Base-by-base conservation (phyloP, 1,140 invertebrate species). In the Neuroterus valhalla region DNA sequence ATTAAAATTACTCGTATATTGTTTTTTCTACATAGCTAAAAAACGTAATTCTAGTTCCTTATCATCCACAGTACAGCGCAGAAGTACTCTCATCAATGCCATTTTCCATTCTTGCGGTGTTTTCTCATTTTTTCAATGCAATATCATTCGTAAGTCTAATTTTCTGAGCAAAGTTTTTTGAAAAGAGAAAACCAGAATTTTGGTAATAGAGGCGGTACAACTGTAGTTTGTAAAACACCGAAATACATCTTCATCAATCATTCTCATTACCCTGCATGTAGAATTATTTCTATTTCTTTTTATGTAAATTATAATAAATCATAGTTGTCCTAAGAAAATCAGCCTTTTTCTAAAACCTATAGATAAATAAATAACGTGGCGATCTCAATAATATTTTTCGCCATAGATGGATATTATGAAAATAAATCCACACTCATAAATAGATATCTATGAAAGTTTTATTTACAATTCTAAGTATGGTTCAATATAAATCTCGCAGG, bases 1-100 rank as follows among this genome's bases (percentile, higher is more conserved):
- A 87, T 85, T 87, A 80, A 66, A 62, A n/a, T 55, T 31, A 15
- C 50, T 48, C 17, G 17, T 48, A 48, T 6, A 17, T 19, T 48
- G 1, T 48, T 48, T 17, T 15, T 12, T 48, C 3, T n/a, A 48
- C 17, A 17, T 5, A 1, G 46, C 15, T 48, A 17, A 48, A n/a
- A n/a, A 48, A 48, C 8, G 8, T 17, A 48, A 48, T 8, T 48
- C 17, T 48, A 17, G 15, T 48, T 17, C 17, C 17, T 48, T n/a
- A 17, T n/a, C 17, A 48, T 48, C 31, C 26, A 23, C 26, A 62
- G 23, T 62, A 62, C n/a, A 62, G 21, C 31, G 5, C 23, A 15
- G 31, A 14, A 55, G 50, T 62, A 62, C 52, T 26, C 12, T 38
- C 55, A 62, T 62, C 55, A 62, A 62, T 62, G 55, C 55, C 55